Evolutionary conservation across 2,113 vertebrate species (phyloP), one percentile per base, ranked within the genome.

Genomic region (Tetrao urogallus): DNA sequence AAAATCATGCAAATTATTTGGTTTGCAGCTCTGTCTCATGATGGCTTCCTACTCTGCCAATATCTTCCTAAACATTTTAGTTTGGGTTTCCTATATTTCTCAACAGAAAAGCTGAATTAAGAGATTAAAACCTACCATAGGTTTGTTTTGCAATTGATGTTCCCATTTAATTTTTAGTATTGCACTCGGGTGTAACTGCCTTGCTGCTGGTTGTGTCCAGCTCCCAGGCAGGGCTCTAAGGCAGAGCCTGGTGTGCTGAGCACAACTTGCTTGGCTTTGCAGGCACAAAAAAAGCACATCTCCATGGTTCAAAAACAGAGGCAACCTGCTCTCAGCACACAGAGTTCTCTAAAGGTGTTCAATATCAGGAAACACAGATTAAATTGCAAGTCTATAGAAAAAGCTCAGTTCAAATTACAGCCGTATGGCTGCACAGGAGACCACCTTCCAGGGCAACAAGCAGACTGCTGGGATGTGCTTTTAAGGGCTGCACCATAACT

Each of bases 1-100:
- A 77, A 94, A 94, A 89, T 58, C 71, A 91, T 45, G 85, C 92
- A 82, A 82, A 66, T 88, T 56, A 75, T 77, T 92, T 78, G 64
- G 63, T 67, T 66, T 3, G 3, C 76, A 70, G 80, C 56, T 50
- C 72, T 48, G 40, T 36, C 27, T 82, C 8, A 32, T 22, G 71
- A 57, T 76, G 88, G 80, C 81, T 90, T 86, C 57, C 57, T 74
- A 18, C 50, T 60, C 36, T 48, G 72, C 72, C 90, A 83, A 19
- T 54, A 80, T 14, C 8, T 24, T 63, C 73, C 72, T 9, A 50
- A 93, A 77, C 60, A 3, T 32, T 58, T 76, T 8, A 7, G 2
- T 76, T 63, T 52, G 34, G 2, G 1, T 25, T 86, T 47, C 27
- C 45, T 10, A 0, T 83, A 8, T 70, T 76, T 86, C 75, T 77